phyloP scores from a whole-genome alignment of 30 jellyfish, hydroid and myxozoan species.

The Catostylus mosaicus region DNA sequence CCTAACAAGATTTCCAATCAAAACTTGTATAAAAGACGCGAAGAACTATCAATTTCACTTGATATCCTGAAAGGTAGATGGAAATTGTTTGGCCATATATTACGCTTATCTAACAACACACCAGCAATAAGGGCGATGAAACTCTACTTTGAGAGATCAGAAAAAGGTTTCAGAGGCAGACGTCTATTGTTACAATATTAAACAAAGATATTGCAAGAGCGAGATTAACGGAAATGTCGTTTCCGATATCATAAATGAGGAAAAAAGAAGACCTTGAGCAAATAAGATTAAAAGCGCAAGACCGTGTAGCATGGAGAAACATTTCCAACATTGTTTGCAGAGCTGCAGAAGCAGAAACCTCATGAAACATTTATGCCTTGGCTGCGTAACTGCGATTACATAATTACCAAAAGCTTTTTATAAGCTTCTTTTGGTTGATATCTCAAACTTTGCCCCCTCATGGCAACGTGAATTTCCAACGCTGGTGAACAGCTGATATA shows the following conservation, averaged over 20 bases:
- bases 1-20: conserved; percentile 18
- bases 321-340: too few species aligned
- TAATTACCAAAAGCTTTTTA: too few species aligned
- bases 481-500: too few species aligned
- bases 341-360: too few species aligned
- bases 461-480: too few species aligned
- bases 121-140: conserved; percentile 58
- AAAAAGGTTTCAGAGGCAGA: conserved; percentile 58
- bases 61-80: conserved; percentile 59
- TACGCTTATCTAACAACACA: conserved; percentile 33
- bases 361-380: too few species aligned
- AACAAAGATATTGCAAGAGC: conserved; percentile 59
- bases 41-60: conserved; percentile 34
- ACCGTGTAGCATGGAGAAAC: too few species aligned
- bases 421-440: too few species aligned
- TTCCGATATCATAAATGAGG: conserved; percentile 12
- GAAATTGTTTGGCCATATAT: conserved; percentile 53
- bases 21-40: conserved; percentile 32
- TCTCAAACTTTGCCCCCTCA: too few species aligned
- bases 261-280: conserved; percentile 5
- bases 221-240: conserved; percentile 31
- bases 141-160: conserved; percentile 53
- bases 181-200: conserved; percentile 43
- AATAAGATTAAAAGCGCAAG: too few species aligned
- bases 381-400: too few species aligned